These are phyloP conservation scores for Limanda limanda DNA, from an alignment of 2,113 vertebrate species.

Conservation along the genomic window DNA sequence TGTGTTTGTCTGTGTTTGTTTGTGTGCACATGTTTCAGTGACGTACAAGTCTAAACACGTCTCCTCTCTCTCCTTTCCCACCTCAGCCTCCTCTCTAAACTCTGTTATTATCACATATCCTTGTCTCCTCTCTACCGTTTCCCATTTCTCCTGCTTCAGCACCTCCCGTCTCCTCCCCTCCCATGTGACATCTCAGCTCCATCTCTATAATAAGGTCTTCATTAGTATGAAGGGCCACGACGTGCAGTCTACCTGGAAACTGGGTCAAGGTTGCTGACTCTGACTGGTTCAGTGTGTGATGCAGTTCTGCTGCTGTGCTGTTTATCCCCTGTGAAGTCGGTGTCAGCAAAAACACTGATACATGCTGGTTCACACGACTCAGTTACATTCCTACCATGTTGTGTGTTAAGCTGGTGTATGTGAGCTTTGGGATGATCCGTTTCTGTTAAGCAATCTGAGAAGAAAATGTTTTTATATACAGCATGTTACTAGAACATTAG, in stretches of 20 bases:
- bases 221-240: constrained; percentile 41
- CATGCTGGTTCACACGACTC: neutral
- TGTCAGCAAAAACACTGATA: constrained; percentile 51
- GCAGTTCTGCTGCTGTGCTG: constrained; percentile 40
- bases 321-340: constrained; percentile 33
- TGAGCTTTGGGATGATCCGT: neutral
- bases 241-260: constrained; percentile 57
- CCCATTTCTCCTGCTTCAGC: constrained; percentile 36
- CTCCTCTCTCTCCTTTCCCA: neutral
- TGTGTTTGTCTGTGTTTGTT: neutral
- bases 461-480: no score
- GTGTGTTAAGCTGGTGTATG: neutral
- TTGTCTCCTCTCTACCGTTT: constrained; percentile 6
- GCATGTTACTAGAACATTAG: neutral
- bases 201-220: constrained; percentile 59
- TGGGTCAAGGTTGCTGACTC: constrained; percentile 79
- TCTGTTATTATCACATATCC: constrained; percentile 1
- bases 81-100: constrained; percentile 10
- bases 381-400: neutral
- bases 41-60: constrained; percentile 6
- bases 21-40: neutral
- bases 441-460: neutral
- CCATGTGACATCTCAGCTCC: constrained; percentile 11
- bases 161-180: constrained; percentile 7
- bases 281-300: constrained; percentile 39